Evolutionary conservation across 2,888 invertebrate genomes (phyloP).

Genomic region (Hofmannophila pseudospretella): DNA sequence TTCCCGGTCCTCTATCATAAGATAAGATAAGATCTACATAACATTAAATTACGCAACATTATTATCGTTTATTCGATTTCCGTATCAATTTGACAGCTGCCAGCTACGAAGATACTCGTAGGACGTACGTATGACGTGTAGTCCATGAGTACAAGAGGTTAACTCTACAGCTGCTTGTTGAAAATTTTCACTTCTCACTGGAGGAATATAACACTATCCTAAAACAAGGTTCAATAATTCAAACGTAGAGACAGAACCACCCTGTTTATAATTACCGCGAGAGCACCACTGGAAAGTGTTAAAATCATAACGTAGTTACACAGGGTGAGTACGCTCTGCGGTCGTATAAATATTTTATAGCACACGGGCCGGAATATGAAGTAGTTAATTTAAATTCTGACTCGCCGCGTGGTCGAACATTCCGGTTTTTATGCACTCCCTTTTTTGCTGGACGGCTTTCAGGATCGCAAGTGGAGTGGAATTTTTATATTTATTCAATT

Average conservation of each 20-base stretch:
- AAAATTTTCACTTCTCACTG: no score
- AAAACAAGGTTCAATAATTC: background rate
- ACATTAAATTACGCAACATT: no score
- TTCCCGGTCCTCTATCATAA: no score
- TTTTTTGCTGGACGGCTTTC: background rate
- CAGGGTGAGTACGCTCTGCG: slow-evolving; percentile 24
- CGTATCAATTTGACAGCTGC: no score
- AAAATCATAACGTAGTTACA: slow-evolving; percentile 1
- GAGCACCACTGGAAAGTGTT: background rate
- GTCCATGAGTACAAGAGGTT: no score
- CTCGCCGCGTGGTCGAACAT: slow-evolving; percentile 23
- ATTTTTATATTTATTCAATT: background rate
- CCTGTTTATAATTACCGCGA: background rate
- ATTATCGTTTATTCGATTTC: no score
- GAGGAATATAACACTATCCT: no score
- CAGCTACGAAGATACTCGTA: no score
- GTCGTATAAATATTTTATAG: slow-evolving; percentile 56
- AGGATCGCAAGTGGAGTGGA: background rate
- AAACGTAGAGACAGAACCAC: background rate
- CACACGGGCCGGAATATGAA: slow-evolving; percentile 53
- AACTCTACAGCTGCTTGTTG: no score
- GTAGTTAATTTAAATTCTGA: slow-evolving; percentile 67
- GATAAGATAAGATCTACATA: no score
- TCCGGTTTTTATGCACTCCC: background rate
- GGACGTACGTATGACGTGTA: no score